These are phyloP conservation scores for Addax nasomaculatus DNA, from an alignment of 2,113 vertebrate genomes.

Conservation along the genomic window DNA sequence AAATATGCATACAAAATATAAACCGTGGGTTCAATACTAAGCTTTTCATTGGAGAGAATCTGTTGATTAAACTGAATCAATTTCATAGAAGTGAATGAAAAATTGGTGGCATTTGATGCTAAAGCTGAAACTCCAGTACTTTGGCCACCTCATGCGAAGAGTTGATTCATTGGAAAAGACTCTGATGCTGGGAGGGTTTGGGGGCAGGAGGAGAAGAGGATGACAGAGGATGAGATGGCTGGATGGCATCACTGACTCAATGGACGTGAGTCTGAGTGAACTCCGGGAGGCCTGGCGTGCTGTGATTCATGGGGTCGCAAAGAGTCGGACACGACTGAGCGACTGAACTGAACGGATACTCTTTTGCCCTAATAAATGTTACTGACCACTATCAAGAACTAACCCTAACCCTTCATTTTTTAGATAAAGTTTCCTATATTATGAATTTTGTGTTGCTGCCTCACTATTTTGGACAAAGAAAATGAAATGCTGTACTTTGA, in stretches of 20 bases:
- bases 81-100: neutral
- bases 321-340: too few relatives aligned
- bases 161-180: too few relatives aligned
- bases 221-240: fast-evolving
- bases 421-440: neutral
- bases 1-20: neutral
- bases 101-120: neutral
- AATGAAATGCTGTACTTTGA: neutral
- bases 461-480: neutral
- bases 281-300: fast-evolving
- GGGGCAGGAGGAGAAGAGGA: too few relatives aligned
- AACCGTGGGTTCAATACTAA: neutral
- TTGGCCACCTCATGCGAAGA: too few relatives aligned
- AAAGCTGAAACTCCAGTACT: too few relatives aligned
- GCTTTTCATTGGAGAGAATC: neutral
- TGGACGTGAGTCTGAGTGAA: too few relatives aligned
- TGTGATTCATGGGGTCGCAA: too few relatives aligned
- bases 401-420: neutral
- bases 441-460: neutral
- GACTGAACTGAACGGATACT: neutral
- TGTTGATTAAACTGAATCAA: neutral
- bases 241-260: too few relatives aligned
- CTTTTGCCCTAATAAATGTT: neutral
- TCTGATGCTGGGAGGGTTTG: too few relatives aligned
- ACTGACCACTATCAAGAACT: neutral